Conservation (phyloP, 53 echinoderm and acorn worm species). For the Pentamera pediparva region DNA sequence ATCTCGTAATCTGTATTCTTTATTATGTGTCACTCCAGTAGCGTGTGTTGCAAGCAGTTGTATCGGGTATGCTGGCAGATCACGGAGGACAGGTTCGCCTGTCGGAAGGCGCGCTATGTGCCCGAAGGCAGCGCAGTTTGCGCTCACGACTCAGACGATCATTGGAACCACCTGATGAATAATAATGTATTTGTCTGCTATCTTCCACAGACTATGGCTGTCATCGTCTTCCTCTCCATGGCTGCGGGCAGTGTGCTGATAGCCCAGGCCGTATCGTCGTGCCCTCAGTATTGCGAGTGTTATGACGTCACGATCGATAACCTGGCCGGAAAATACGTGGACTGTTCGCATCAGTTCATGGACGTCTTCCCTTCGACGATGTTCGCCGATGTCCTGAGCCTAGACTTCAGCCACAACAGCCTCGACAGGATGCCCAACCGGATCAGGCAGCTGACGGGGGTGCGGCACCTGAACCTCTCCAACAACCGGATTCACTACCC, state of each 20-base stretch:
- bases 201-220: too few species aligned
- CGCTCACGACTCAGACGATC: too few species aligned
- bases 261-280: not conserved
- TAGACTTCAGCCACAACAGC: constrained; percentile 1
- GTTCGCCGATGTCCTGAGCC: not conserved
- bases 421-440: constrained; percentile 10
- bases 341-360: not conserved
- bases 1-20: too few species aligned
- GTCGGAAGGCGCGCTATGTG: too few species aligned
- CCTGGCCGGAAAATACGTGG: not conserved
- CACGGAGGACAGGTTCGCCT: too few species aligned
- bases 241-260: not conserved
- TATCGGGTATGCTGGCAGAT: too few species aligned
- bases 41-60: too few species aligned
- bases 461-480: constrained; percentile 8
- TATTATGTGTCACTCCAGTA: too few species aligned
- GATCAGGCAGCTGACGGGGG: constrained; percentile 1
- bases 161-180: too few species aligned
- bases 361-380: not conserved
- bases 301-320: not conserved
- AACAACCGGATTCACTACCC: constrained; percentile 10
- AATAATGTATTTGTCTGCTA: too few species aligned
- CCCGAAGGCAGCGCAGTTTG: too few species aligned
- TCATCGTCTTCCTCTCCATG: not conserved
- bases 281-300: not conserved